Evolutionary conservation across 2,888 invertebrate species (phyloP).

Genomic region (Microplitis deprimator): DNA sequence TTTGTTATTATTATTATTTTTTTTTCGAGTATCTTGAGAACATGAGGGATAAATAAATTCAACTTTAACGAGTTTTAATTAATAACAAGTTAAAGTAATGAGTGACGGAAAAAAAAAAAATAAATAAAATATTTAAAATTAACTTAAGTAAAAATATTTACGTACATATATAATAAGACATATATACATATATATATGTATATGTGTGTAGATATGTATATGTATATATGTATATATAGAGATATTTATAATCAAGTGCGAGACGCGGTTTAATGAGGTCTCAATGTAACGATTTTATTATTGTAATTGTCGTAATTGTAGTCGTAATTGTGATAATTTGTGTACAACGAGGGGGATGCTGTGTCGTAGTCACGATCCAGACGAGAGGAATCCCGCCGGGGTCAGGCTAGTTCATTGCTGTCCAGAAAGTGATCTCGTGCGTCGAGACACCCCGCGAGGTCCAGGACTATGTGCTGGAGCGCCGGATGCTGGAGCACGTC

Average conservation of each 20-base stretch:
- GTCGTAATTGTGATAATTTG: conserved; percentile 67
- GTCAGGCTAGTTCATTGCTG: conserved; percentile 77
- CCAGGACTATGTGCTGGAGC: conserved; percentile 84
- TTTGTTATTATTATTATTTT: conserved; percentile 32
- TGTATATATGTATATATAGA: neutral
- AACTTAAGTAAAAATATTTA: neutral
- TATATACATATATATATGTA: conserved; percentile 12
- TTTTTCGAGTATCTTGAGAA: conserved; percentile 34
- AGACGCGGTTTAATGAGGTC: conserved; percentile 67
- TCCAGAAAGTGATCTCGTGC: conserved; percentile 82
- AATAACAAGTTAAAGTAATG: neutral
- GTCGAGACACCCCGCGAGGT: conserved; percentile 87
- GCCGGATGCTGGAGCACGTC: conserved; percentile 89
- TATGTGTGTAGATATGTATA: conserved; percentile 42
- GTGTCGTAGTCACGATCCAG: conserved; percentile 60
- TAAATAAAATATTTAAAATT: conserved; percentile 28
- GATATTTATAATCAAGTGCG: conserved; percentile 51
- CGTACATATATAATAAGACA: conserved; percentile 32
- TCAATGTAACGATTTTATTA: conserved; percentile 69
- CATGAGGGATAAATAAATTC: conserved; percentile 31
- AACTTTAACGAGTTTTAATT: conserved; percentile 10
- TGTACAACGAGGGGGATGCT: conserved; percentile 62
- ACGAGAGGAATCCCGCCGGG: conserved; percentile 73
- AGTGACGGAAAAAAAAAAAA: conserved; percentile 9
- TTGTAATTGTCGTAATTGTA: conserved; percentile 70